Base-by-base conservation (phyloP, 2,888 invertebrate genomes). In the Eupithecia subumbrata region DNA sequence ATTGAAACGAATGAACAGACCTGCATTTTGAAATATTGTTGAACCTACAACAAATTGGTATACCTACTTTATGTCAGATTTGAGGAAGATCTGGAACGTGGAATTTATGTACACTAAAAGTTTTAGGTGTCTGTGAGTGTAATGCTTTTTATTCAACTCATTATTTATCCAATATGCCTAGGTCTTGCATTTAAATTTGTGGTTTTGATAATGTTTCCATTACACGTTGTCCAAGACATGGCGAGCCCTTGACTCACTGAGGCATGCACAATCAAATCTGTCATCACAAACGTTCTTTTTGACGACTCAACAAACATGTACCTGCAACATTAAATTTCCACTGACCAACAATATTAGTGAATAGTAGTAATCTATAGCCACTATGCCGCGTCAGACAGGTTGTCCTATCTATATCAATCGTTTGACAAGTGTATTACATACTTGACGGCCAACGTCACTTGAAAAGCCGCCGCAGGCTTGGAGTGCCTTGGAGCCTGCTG, bases 331-430 rank as follows among this genome's bases (percentile, higher is more conserved):
- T 12, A 56, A 22, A 56, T 4, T 25, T 60, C 60, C 12, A 25
- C 40, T 37, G 37, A 37, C 66, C 66, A 67, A 22, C 66, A 66
- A n/a, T n/a, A 37, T 12, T 18, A 67, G 22, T 67, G 66, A 11
- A 22, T 37, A 34, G 12, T 40, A 40, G 60, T 25, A 60, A 25
- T 56, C 56, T 60, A 25, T 60, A 60, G 60, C 60, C 60, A 60
- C n/a, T 60, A 82, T 82, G 82, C 83, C 82, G 81, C 81, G 82
- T 82, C 81, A 68, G 82, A 82, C 82, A 84, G 79, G 83, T 82
- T 82, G 84, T 83, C 83, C 85, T 87, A 89, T 88, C 87, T 84
- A 86, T 88, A 87, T 88, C 87, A 87, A 87, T 88, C 86, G 82
- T 80, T 86, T 86, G 86, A 88, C 86, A 84, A 85, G 84, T 87